Base-by-base conservation (phyloP, 2,888 invertebrate genomes). In the Dolichomitus sp. region DNA sequence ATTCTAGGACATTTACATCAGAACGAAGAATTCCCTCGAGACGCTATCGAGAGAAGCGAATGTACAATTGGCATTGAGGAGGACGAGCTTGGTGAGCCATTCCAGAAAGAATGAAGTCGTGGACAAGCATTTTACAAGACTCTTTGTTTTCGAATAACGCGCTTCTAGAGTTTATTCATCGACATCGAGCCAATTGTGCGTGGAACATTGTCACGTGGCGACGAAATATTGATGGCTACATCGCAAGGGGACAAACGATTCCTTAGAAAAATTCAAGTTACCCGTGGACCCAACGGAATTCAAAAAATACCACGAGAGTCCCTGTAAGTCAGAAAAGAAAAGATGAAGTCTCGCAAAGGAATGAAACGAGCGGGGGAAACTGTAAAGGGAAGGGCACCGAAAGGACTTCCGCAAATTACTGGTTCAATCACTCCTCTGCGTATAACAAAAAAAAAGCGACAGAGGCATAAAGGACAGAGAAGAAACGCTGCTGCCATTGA, bases 391-490 rank as follows among this genome's bases (percentile, higher is more conserved):
- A 66, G 54, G 54, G 45, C 40, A 48, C 81, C 57, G 69, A 59
- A 79, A 74, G 65, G 73, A 82, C 69, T 84, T 61, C 48, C 33
- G 73, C 70, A 74, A 78, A 77, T 84, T 79, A 84, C 69, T 68
- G 73, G 75, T 68, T 75, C 82, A 81, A 81, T 82, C 81, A 70
- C 78, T 78, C 78, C 33, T 42, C 50, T 37, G 57, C 27, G 30
- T 42, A 45, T n/a, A 61, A 27, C 40, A 65, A 48, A 61, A 72
- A 61, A 37, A 54, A 57, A 78, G 17, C 42, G n/a, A 33, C 37
- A 33, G 48, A 65, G 66, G 66, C 19, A 42, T 17, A 30, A 33
- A 48, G 23, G 19, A 45, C 5, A 59, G 23, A 54, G 54, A 54
- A 23, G 11, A 19, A 40, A 42, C 30, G 30, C 59, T 42, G 6